phyloP scores from a whole-genome alignment of 1,140 invertebrate species.

The Propsilocerus akamusi region DNA sequence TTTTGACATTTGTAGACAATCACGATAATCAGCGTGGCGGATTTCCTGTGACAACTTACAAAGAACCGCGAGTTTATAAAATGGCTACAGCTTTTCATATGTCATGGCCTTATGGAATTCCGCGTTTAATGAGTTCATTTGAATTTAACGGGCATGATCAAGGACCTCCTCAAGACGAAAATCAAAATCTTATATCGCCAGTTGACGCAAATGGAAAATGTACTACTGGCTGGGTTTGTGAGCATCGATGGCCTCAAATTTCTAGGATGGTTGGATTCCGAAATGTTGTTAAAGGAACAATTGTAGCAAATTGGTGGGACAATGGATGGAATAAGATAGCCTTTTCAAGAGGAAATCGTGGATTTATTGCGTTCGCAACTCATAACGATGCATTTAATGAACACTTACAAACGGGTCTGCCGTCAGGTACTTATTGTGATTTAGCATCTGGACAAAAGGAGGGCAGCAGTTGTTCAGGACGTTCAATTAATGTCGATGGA shows the following conservation, averaged over 20 bases:
- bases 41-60: constrained; percentile 34
- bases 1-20: constrained; percentile 44
- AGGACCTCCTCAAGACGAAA: constrained; percentile 36
- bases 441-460: constrained; percentile 51
- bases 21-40: constrained; percentile 38
- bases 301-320: constrained; percentile 31
- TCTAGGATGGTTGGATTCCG: constrained; percentile 51
- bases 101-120: constrained; percentile 46
- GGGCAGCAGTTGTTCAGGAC: constrained; percentile 43
- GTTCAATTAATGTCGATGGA: constrained; percentile 35
- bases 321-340: constrained; percentile 43
- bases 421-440: constrained; percentile 61
- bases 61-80: constrained; percentile 37
- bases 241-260: constrained; percentile 59
- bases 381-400: constrained; percentile 26
- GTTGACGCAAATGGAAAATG: constrained; percentile 36
- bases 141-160: constrained; percentile 28
- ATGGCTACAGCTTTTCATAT: constrained; percentile 53
- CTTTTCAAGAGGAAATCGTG: constrained; percentile 36
- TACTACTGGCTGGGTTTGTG: constrained; percentile 56
- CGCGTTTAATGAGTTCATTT: constrained; percentile 50
- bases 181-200: constrained; percentile 40
- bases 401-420: constrained; percentile 38
- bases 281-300: constrained; percentile 32
- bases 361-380: constrained; percentile 40